Percentiles rank a stretch among this genome's conserved stretches.
These are phyloP conservation scores for Potorous gilbertii DNA, from an alignment of 2,797 vertebrate genomes.

Conservation along the genomic window DNA sequence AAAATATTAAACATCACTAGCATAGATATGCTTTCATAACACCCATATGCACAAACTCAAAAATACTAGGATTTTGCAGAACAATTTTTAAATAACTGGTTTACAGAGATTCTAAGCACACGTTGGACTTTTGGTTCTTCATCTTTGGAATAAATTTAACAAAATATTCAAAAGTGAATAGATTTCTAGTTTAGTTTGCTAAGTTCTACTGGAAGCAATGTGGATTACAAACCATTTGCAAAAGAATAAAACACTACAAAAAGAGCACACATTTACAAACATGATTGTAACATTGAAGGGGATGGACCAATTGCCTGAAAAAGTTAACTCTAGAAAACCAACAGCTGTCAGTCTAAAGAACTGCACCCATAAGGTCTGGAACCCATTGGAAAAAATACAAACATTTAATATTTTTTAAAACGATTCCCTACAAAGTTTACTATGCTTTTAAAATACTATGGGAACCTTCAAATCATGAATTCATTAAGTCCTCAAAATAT, in stretches of 20 bases:
- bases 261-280: constrained; percentile 43
- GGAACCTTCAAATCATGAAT: constrained; percentile 29
- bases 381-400: constrained; percentile 35
- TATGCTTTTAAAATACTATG: constrained; percentile 58
- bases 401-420: constrained; percentile 50
- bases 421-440: constrained; percentile 41
- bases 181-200: neutral
- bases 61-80: neutral
- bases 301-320: neutral
- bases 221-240: neutral
- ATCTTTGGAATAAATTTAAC: neutral
- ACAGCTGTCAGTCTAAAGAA: constrained; percentile 16
- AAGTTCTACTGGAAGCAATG: neutral
- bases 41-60: neutral
- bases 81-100: neutral
- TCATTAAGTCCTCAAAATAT: constrained; percentile 47
- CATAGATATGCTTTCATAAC: neutral
- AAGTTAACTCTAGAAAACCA: constrained; percentile 25
- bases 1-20: neutral
- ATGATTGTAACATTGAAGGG: constrained; percentile 25
- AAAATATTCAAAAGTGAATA: neutral
- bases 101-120: neutral
- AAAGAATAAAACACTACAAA: neutral
- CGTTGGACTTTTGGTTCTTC: neutral
- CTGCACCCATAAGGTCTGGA: constrained; percentile 27